Conservation (phyloP, 2,113 vertebrate species). For the Numenius arquata region DNA sequence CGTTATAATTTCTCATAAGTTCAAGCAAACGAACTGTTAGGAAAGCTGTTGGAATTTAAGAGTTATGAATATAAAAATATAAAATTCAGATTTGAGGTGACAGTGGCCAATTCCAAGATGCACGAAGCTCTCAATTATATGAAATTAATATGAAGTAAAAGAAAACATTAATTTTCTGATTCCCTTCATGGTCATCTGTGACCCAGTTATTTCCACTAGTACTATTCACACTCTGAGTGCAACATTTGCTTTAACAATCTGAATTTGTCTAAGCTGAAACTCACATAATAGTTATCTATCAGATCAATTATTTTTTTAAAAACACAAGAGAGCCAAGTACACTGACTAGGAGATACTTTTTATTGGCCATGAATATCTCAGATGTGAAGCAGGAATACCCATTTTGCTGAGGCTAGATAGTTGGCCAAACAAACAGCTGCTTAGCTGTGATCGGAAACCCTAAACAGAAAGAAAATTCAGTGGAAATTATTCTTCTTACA, state of each 20-base stretch:
- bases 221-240: slow-evolving; percentile 37
- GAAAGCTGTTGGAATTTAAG: not conserved
- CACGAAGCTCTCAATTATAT: not conserved
- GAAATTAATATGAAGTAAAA: not conserved
- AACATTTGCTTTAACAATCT: slow-evolving; percentile 60
- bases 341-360: slow-evolving; percentile 27
- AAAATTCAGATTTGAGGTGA: not conserved
- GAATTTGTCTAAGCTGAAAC: slow-evolving; percentile 62
- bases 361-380: not conserved
- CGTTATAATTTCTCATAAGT: not conserved
- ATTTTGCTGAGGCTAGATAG: not conserved
- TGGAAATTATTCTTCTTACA: not conserved
- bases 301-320: not conserved
- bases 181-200: slow-evolving; percentile 27
- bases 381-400: not conserved
- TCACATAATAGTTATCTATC: not conserved
- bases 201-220: slow-evolving; percentile 32
- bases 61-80: not conserved
- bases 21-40: not conserved
- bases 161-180: slow-evolving; percentile 5
- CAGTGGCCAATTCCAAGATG: not conserved
- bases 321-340: not conserved
- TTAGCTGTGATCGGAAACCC: not conserved
- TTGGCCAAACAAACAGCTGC: not conserved
- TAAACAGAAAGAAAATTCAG: not conserved